Percentiles rank a stretch among this genome's conserved stretches.
These are phyloP conservation scores for Ceriagrion tenellum DNA, from an alignment of 2,888 invertebrate genomes.

Conservation along the genomic window DNA sequence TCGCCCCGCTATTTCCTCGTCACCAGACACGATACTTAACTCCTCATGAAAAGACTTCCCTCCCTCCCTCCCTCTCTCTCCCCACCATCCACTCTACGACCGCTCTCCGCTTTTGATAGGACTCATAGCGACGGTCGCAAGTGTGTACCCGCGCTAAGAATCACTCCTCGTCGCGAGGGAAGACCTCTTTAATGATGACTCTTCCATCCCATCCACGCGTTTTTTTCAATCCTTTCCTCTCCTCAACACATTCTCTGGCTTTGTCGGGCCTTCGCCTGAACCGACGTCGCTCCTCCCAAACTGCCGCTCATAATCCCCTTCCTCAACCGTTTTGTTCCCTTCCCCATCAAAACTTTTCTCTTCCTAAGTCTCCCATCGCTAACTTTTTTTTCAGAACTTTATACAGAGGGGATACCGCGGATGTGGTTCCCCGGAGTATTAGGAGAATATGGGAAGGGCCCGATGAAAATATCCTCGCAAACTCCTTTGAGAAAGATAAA, in stretches of 20 bases:
- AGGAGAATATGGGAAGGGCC: background rate
- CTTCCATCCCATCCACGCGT: background rate
- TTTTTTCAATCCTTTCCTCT: background rate
- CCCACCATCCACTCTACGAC: too few species aligned
- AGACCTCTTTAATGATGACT: background rate
- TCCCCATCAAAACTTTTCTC: background rate
- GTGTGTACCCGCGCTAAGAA: background rate
- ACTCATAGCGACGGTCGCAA: background rate
- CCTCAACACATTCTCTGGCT: background rate
- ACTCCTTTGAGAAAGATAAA: too few species aligned
- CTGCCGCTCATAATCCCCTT: background rate
- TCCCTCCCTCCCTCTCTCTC: background rate
- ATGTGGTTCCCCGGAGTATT: background rate
- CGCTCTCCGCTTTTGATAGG: background rate
- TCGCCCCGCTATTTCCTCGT: background rate
- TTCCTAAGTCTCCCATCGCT: background rate
- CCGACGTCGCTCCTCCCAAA: background rate
- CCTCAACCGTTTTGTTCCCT: background rate
- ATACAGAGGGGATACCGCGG: background rate
- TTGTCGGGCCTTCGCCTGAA: background rate
- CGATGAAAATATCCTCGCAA: background rate
- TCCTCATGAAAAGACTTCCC: background rate
- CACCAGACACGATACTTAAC: conserved; percentile 40
- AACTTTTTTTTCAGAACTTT: background rate
- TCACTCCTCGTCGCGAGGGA: background rate